Percentiles rank a stretch among this genome's conserved stretches.
Evolutionary conservation across 2,113 vertebrate genomes (phyloP).

Genomic region (Semnornis frantzii): DNA sequence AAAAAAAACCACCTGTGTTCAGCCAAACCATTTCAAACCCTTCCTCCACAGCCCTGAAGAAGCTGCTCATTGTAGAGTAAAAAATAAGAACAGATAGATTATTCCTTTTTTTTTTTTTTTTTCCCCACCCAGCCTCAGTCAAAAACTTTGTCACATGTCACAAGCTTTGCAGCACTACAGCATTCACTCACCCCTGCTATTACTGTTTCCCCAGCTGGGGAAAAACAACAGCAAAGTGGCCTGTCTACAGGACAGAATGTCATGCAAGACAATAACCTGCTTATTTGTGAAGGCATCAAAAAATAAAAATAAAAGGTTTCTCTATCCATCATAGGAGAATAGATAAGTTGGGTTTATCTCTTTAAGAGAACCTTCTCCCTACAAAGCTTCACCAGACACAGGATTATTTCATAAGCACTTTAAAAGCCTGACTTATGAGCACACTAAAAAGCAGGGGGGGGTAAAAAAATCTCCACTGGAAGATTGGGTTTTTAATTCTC

Average conservation of each 20-base stretch:
- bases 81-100: background rate
- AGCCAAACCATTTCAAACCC: background rate
- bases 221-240: background rate
- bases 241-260: background rate
- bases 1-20: background rate
- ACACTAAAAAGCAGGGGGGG: background rate
- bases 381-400: background rate
- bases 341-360: background rate
- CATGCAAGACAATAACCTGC: background rate
- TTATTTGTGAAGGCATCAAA: background rate
- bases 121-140: background rate
- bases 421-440: background rate
- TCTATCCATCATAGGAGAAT: background rate
- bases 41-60: background rate
- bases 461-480: background rate
- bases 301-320: background rate
- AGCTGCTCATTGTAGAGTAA: background rate
- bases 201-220: background rate
- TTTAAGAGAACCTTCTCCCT: background rate
- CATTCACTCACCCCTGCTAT: background rate
- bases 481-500: conserved; percentile 30
- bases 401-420: background rate
- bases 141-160: background rate
- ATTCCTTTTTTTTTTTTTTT: background rate
- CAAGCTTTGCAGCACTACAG: background rate